Percentiles rank a stretch among this genome's conserved stretches.
Evolutionary conservation across 2,797 vertebrate genomes (phyloP).

Genomic region (Siniperca undulata): DNA sequence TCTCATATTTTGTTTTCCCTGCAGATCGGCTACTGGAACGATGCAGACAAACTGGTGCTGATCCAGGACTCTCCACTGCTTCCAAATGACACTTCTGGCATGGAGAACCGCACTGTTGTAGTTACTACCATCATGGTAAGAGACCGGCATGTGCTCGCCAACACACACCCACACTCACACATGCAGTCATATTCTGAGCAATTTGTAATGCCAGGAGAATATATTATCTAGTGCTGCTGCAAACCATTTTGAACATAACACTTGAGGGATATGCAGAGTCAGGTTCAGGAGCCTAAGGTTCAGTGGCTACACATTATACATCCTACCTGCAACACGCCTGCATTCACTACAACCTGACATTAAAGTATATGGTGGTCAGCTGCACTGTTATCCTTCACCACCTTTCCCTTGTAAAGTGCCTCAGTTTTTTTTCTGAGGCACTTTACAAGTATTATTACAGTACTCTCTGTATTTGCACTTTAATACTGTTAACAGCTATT

Average conservation of each 20-base stretch:
- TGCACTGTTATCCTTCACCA: background rate
- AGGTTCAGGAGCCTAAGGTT: slow-evolving; percentile 33
- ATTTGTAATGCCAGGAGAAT: slow-evolving; percentile 21
- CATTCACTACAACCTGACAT: background rate
- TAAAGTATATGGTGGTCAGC: slow-evolving; percentile 5
- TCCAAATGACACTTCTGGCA: slow-evolving; percentile 92
- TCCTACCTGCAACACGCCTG: background rate
- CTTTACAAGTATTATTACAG: background rate
- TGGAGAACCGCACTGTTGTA: slow-evolving; percentile 95
- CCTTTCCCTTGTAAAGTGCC: slow-evolving; percentile 1
- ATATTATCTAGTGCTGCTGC: slow-evolving; percentile 32
- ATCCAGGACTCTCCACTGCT: slow-evolving; percentile 93
- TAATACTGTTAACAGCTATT: background rate
- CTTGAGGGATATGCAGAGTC: slow-evolving; percentile 21
- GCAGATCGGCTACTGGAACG: slow-evolving; percentile 97
- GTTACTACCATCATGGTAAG: slow-evolving; percentile 98
- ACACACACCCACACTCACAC: slow-evolving; percentile 23
- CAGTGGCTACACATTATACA: slow-evolving; percentile 6
- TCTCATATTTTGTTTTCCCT: slow-evolving; percentile 38
- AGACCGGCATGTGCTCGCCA: slow-evolving; percentile 40
- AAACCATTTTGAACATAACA: slow-evolving; percentile 15
- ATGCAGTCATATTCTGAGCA: slow-evolving; percentile 20
- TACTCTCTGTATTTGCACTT: background rate
- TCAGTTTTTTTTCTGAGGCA: slow-evolving; percentile 1
- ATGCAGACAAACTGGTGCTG: slow-evolving; percentile 95